Evolutionary conservation across 2,797 vertebrate species (phyloP).

Genomic region (Ambastaia sidthimunki): DNA sequence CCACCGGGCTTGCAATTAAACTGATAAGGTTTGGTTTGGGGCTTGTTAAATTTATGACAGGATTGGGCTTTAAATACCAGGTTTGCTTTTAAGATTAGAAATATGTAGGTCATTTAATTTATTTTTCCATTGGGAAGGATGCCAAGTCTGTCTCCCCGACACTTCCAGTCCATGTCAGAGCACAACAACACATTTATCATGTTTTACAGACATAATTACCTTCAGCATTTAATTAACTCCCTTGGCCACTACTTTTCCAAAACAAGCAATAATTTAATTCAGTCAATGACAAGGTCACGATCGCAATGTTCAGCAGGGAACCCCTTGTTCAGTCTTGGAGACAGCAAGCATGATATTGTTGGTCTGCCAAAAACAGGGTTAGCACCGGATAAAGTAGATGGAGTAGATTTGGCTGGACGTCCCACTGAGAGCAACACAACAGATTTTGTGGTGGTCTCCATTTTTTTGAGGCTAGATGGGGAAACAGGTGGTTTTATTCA

Average conservation of each 20-base stretch:
- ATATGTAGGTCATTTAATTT: slow-evolving; percentile 29
- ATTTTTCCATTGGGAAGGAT: slow-evolving; percentile 26
- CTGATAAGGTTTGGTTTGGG: slow-evolving; percentile 16
- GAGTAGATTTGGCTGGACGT: slow-evolving; percentile 20
- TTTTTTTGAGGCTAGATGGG: slow-evolving; percentile 30
- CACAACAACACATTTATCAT: slow-evolving; percentile 27
- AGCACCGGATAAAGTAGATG: slow-evolving; percentile 11
- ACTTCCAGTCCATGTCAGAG: slow-evolving; percentile 4
- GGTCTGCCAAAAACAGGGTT: slow-evolving; percentile 37
- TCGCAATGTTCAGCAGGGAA: slow-evolving; percentile 32
- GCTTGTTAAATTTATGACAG: slow-evolving; percentile 10
- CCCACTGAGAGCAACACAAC: slow-evolving; percentile 10
- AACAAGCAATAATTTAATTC: slow-evolving; percentile 37
- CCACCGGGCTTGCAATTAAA: neutral
- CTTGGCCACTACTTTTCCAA: slow-evolving; percentile 23
- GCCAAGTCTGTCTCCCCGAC: neutral
- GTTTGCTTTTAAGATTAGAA: slow-evolving; percentile 44
- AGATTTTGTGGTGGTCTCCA: slow-evolving; percentile 22
- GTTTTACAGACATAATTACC: slow-evolving; percentile 29
- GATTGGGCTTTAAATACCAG: slow-evolving; percentile 23
- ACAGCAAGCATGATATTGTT: slow-evolving; percentile 18
- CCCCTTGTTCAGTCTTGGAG: slow-evolving; percentile 12
- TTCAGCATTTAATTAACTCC: slow-evolving; percentile 40
- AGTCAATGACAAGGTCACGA: slow-evolving; percentile 33
- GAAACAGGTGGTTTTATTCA: slow-evolving; percentile 49